These are phyloP conservation scores for Acrocephalus kingi DNA, from an alignment of 2,113 vertebrate species.

Conservation along the genomic window DNA sequence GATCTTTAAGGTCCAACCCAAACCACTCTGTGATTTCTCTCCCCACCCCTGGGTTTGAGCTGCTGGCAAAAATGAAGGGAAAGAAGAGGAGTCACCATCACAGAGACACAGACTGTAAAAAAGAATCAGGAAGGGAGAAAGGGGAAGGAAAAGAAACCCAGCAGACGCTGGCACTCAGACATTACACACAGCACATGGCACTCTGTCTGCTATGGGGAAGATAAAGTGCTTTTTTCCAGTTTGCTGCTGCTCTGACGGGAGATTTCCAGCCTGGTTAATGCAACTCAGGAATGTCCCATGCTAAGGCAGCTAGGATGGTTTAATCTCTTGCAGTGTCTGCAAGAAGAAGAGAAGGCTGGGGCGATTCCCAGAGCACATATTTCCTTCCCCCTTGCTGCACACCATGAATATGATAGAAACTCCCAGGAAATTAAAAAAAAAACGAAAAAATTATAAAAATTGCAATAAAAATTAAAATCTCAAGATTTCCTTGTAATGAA, in stretches of 20 bases:
- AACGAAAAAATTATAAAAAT: not conserved
- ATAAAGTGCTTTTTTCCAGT: conserved; percentile 11
- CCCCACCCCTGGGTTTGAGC: not conserved
- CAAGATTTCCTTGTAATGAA: not conserved
- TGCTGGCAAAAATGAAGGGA: rapidly evolving
- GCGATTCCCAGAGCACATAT: not conserved
- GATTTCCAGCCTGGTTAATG: conserved; percentile 23
- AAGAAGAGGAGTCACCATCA: not conserved
- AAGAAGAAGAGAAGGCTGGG: not conserved
- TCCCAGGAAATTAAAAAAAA: not conserved
- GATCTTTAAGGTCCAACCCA: not conserved
- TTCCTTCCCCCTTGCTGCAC: not conserved
- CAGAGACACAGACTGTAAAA: not conserved
- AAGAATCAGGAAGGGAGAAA: not conserved
- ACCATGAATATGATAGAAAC: not conserved
- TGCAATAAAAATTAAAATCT: not conserved
- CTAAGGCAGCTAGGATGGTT: not conserved
- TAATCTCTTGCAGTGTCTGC: not conserved
- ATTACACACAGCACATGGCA: not conserved
- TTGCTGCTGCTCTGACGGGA: not conserved
- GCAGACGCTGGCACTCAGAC: not conserved
- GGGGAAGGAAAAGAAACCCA: not conserved
- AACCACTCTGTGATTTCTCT: not conserved
- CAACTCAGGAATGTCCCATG: conserved; percentile 21
- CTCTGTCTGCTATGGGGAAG: not conserved